Conservation (phyloP, 2,797 vertebrate species). For the Microctenopoma stevenorrisi region DNA sequence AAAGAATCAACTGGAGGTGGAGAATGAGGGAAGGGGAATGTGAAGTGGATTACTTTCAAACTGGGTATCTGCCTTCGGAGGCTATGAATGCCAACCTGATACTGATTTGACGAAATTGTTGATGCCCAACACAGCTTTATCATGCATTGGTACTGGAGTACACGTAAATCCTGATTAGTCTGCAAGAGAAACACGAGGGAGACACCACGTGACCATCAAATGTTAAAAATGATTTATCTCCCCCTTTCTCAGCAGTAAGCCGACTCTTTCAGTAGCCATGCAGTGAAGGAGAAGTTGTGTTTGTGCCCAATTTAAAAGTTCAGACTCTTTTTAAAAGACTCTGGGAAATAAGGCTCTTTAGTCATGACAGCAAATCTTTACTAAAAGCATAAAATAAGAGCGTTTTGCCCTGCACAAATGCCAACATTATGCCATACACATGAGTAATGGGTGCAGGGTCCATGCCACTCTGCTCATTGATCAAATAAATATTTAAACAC, state of each 20-base stretch:
- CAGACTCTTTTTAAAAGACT: slow-evolving; percentile 51
- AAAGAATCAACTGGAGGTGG: slow-evolving; percentile 45
- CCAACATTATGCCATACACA: slow-evolving; percentile 60
- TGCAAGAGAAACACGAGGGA: slow-evolving; percentile 1
- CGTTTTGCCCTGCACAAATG: slow-evolving; percentile 57
- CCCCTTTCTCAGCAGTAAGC: slow-evolving; percentile 37
- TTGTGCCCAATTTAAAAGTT: slow-evolving; percentile 70
- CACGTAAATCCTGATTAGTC: neutral
- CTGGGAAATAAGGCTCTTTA: slow-evolving; percentile 48
- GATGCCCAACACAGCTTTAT: slow-evolving; percentile 1
- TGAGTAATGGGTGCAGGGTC: slow-evolving; percentile 64
- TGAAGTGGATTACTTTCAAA: slow-evolving; percentile 36
- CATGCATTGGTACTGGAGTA: neutral
- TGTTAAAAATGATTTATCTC: slow-evolving; percentile 30
- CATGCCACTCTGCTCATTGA: slow-evolving; percentile 55
- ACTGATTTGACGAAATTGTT: slow-evolving; percentile 15
- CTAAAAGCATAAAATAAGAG: slow-evolving; percentile 81
- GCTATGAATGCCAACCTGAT: slow-evolving; percentile 2
- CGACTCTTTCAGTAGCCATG: slow-evolving; percentile 38
- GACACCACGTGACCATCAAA: slow-evolving; percentile 45
- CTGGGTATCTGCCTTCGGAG: slow-evolving; percentile 8
- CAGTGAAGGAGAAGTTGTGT: slow-evolving; percentile 39
- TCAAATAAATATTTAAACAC: slow-evolving; percentile 69
- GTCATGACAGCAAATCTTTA: slow-evolving; percentile 83
- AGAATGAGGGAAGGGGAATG: slow-evolving; percentile 28